These are phyloP conservation scores for Stigmatopora nigra DNA, from an alignment of 2,113 vertebrate genomes.

Conservation along the genomic window DNA sequence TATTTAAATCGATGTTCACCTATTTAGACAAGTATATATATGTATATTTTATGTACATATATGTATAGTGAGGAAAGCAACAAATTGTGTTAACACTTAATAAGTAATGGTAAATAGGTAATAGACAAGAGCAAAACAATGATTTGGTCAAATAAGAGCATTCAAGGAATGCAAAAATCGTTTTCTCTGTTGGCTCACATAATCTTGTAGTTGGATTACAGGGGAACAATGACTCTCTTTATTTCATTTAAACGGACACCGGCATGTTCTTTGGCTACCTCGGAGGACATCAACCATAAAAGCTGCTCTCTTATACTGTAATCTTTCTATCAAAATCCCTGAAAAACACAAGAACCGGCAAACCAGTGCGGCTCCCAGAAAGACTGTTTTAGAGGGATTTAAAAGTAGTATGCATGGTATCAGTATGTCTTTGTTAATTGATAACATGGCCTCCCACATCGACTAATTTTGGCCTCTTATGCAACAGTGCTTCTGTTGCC, in stretches of 20 bases:
- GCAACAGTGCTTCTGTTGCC: conserved; percentile 29
- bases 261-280: conserved; percentile 24
- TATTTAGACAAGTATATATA: too few relatives aligned
- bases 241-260: conserved; percentile 30
- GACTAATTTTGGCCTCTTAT: conserved; percentile 23
- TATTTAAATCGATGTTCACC: too few relatives aligned
- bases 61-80: too few relatives aligned
- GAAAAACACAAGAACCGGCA: conserved; percentile 24
- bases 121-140: conserved; percentile 4
- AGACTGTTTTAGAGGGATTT: conserved; percentile 14
- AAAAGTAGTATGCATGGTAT: conserved; percentile 24
- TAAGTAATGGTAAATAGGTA: not conserved
- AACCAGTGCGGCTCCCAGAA: conserved; percentile 19
- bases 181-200: conserved; percentile 17
- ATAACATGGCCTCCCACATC: conserved; percentile 50
- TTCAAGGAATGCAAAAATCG: conserved; percentile 3
- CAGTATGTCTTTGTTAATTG: conserved; percentile 40
- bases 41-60: too few relatives aligned
- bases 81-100: too few relatives aligned
- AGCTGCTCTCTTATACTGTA: conserved; percentile 19
- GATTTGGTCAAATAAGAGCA: conserved; percentile 10
- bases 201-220: conserved; percentile 31
- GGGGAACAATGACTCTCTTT: conserved; percentile 38
- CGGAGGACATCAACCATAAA: conserved; percentile 39
- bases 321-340: conserved; percentile 37